Conservation (phyloP, 2,797 vertebrate genomes). For the Spea hammondii region DNA sequence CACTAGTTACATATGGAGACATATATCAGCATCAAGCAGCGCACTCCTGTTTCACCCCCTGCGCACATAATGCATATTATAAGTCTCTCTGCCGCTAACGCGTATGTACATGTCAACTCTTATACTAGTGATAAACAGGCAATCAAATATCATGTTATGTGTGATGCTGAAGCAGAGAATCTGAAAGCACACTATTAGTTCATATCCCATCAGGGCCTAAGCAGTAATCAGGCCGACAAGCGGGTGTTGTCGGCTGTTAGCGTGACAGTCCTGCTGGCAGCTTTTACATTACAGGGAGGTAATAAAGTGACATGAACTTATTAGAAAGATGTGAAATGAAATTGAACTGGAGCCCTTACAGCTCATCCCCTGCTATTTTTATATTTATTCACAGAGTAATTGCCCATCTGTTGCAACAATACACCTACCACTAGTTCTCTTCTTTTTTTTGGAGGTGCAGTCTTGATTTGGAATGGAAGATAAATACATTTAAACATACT, state of each 20-base stretch:
- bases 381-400: constrained; percentile 74
- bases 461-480: no score
- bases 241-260: constrained; percentile 80
- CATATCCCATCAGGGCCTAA: constrained; percentile 84
- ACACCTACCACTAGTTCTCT: constrained; percentile 64
- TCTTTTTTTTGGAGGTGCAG: not conserved
- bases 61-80: not conserved
- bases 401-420: constrained; percentile 68
- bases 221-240: constrained; percentile 69
- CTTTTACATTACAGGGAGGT: constrained; percentile 82
- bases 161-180: constrained; percentile 86
- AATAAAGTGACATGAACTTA: constrained; percentile 95
- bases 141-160: constrained; percentile 92
- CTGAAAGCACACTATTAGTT: constrained; percentile 92
- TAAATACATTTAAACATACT: no score
- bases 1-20: no score
- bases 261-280: constrained; percentile 89
- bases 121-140: constrained; percentile 93
- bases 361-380: constrained; percentile 74
- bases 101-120: constrained; percentile 50
- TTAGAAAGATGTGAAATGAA: constrained; percentile 87
- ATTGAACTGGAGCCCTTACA: constrained; percentile 81
- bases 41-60: not conserved
- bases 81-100: not conserved
- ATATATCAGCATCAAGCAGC: not conserved